A percentile compares a stretch with the other conserved stretches of the same genome.
Evolutionary conservation across 2,888 invertebrate species (phyloP).

Genomic region (Stramonita haemastoma): DNA sequence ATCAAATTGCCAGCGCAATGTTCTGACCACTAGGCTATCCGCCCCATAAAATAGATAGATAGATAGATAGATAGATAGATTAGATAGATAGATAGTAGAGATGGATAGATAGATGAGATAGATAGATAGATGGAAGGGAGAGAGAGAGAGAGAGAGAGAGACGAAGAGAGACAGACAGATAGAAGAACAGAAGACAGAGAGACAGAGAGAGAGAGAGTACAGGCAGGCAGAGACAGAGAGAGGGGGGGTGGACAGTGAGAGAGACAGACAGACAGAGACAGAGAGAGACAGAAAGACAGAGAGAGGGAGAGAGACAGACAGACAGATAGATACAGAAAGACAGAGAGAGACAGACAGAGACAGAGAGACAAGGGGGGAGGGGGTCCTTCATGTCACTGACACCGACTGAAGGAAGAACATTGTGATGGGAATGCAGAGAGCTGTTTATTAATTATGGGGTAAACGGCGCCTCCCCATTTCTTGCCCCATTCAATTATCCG

Average conservation of each 20-base stretch:
- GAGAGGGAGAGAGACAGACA: background rate
- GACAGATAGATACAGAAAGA: background rate
- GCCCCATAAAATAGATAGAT: too few species aligned
- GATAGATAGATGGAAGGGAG: too few species aligned
- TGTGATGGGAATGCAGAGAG: conserved; percentile 13
- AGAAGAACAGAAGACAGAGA: background rate
- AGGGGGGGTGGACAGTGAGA: background rate
- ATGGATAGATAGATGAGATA: too few species aligned
- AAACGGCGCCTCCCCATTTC: conserved; percentile 37
- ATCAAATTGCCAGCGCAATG: too few species aligned
- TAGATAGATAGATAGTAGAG: too few species aligned
- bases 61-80: too few species aligned
- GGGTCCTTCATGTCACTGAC: background rate
- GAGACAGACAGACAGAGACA: background rate
- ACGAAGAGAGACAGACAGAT: background rate
- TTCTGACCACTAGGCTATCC: too few species aligned
- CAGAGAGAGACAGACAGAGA: background rate
- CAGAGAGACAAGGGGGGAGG: background rate
- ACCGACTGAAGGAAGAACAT: background rate
- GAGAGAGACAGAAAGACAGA: background rate
- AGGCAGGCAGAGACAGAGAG: background rate
- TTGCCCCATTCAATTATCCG: conserved; percentile 3
- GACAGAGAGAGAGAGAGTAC: too few species aligned
- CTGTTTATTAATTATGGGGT: conserved; percentile 46
- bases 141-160: background rate